Percentiles rank a stretch among this genome's conserved stretches.
Evolutionary conservation across 2,797 vertebrate genomes (phyloP).

Genomic region (Sebastolobus alascanus): DNA sequence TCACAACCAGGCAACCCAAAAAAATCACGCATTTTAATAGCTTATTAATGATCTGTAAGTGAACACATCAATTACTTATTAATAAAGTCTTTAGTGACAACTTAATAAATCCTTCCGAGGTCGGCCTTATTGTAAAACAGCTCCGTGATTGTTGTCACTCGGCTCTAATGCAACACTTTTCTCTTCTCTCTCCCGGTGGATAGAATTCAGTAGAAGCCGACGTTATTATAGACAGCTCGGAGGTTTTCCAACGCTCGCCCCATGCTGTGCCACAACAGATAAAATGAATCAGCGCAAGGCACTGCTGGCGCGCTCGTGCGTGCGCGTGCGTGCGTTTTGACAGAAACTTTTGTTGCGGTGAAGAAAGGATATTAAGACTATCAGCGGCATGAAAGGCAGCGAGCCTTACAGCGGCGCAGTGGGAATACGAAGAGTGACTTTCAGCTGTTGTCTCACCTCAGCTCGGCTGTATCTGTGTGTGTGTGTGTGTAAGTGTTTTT

Average conservation of each 20-base stretch:
- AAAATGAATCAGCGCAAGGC: slow-evolving; percentile 65
- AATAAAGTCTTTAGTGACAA: slow-evolving; percentile 24
- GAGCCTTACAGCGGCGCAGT: slow-evolving; percentile 31
- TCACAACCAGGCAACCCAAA: slow-evolving; percentile 19
- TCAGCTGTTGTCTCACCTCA: slow-evolving; percentile 62
- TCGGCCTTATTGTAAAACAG: slow-evolving; percentile 25
- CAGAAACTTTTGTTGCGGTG: slow-evolving; percentile 61
- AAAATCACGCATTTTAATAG: slow-evolving; percentile 14
- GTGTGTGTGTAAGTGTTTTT: slow-evolving; percentile 19
- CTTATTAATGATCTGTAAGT: slow-evolving; percentile 8
- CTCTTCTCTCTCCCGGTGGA: slow-evolving; percentile 39
- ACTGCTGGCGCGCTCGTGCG: slow-evolving; percentile 24
- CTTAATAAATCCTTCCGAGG: slow-evolving; percentile 37
- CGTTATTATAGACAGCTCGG: slow-evolving; percentile 70
- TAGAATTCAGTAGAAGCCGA: slow-evolving; percentile 55
- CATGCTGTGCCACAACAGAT: slow-evolving; percentile 71
- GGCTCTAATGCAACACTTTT: slow-evolving; percentile 44
- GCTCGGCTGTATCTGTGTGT: slow-evolving; percentile 24
- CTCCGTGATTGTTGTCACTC: slow-evolving; percentile 44
- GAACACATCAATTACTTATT: slow-evolving; percentile 44
- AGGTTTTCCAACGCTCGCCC: slow-evolving; percentile 66
- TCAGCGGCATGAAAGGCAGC: slow-evolving; percentile 52
- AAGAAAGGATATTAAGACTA: slow-evolving; percentile 55
- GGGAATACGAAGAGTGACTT: slow-evolving; percentile 44
- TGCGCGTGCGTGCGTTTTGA: slow-evolving; percentile 50